phyloP scores from a whole-genome alignment of 2,113 vertebrate species.

The Calonectris borealis region DNA sequence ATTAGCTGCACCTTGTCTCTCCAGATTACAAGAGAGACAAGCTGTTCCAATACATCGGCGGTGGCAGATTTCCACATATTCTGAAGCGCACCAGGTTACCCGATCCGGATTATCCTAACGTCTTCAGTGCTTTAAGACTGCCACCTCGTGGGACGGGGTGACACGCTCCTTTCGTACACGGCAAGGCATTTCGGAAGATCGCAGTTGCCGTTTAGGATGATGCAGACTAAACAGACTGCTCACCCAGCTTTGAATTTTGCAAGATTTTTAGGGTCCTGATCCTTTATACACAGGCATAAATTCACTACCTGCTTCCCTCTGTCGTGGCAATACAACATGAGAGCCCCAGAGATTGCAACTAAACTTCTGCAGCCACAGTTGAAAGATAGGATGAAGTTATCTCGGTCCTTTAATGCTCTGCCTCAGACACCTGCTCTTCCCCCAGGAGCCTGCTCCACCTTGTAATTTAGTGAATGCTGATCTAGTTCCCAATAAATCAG shows the following conservation, averaged over 20 bases:
- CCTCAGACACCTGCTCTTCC: neutral
- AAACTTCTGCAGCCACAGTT: neutral
- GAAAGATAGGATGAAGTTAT: neutral
- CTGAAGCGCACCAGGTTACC: neutral
- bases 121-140: neutral
- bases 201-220: fast-evolving
- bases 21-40: neutral
- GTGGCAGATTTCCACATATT: neutral
- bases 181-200: fast-evolving
- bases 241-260: neutral
- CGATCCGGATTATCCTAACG: fast-evolving
- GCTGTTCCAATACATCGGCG: fast-evolving
- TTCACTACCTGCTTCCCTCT: neutral
- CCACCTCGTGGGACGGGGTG: conserved; percentile 20
- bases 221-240: fast-evolving
- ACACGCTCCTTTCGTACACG: fast-evolving
- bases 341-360: fast-evolving
- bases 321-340: fast-evolving
- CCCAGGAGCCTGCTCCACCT: no score
- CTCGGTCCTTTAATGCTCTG: fast-evolving
- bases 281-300: no score
- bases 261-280: neutral
- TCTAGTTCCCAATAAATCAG: neutral
- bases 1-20: neutral
- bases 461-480: neutral